phyloP scores from a whole-genome alignment of 37 sponge, comb jelly and placozoan genomes.

The Agelas oroides region DNA sequence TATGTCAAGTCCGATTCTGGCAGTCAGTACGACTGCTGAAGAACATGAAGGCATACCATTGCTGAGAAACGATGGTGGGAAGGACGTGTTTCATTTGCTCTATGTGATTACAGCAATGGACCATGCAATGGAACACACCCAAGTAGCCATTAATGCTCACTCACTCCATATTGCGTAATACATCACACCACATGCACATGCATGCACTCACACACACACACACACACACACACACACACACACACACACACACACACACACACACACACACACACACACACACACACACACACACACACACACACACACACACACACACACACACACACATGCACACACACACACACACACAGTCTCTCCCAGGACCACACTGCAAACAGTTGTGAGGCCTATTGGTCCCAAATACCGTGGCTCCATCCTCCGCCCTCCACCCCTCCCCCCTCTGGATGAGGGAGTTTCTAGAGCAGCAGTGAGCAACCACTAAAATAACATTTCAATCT shows the following conservation, averaged over 20 bases:
- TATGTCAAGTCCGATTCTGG: too few species aligned
- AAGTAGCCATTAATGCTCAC: too few species aligned
- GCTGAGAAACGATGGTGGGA: too few species aligned
- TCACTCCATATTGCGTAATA: too few species aligned
- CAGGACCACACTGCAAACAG: too few species aligned
- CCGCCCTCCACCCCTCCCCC: constrained; percentile 76
- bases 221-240: constrained; percentile 3
- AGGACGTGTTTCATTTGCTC: too few species aligned
- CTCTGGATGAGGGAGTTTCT: constrained; percentile 26
- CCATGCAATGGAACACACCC: too few species aligned
- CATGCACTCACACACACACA: not conserved
- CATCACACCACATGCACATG: not conserved
- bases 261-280: constrained; percentile 3
- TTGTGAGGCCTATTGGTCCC: not conserved
- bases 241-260: constrained; percentile 1
- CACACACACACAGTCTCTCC: too few species aligned
- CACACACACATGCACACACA: not conserved
- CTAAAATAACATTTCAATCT: not conserved
- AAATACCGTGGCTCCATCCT: constrained; percentile 42
- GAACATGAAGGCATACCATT: too few species aligned
- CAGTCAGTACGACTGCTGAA: too few species aligned
- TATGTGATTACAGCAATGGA: too few species aligned
- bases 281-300: not conserved
- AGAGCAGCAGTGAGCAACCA: constrained; percentile 41
- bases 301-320: not conserved